Evolutionary conservation across 1,140 invertebrate species (phyloP), one percentile per base, ranked within the genome.

Genomic region (Orussus abietinus): DNA sequence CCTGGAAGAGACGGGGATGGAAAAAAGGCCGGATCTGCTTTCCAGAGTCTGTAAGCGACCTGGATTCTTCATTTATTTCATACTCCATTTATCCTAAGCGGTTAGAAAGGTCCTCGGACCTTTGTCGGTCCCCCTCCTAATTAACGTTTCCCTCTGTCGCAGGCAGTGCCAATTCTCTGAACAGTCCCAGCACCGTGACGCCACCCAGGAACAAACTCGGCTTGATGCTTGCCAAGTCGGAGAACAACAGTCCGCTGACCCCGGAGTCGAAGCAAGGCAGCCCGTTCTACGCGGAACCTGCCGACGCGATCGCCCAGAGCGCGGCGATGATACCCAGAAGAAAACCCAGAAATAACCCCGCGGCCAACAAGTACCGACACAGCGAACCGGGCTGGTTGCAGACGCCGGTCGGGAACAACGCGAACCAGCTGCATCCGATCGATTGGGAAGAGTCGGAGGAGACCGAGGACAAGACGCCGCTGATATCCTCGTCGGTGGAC

Each of bases 241-340:
- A 62, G 20, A 64, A 53, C 45, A 72, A 66, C 22, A 71, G 67
- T 18, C 69, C 64, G 1, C 50, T 58, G 38, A 72, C 64, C 0
- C 61, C 68, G 3, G 68, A 72, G 17, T 69, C 70, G 13, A 83
- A 85, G 50, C 81, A 87, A 56, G 82, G 81, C 7, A 92, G 90
- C 64, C 90, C 91, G 0, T 91, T 92, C 53, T 95, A 95, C 65
- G 88, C 90, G 2, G 91, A 94, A 71, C 92, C 92, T 22, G 89
- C 90, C 5, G 91, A 94, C 75, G 84, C 90, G 11, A 76, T 95
- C 28, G 75, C 70, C 20, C 76, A 77, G 49, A 69, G 57, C 30
- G 65, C 59, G 9, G 64, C 66, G 1, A 66, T 72, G 11, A 71
- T 78, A 7, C 50, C 72, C 1, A 47, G 69, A 37, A 59, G 69